Percentiles rank a stretch among this genome's conserved stretches.
Evolutionary conservation across 2,113 vertebrate species (phyloP).

Genomic region (Chamaea fasciata): DNA sequence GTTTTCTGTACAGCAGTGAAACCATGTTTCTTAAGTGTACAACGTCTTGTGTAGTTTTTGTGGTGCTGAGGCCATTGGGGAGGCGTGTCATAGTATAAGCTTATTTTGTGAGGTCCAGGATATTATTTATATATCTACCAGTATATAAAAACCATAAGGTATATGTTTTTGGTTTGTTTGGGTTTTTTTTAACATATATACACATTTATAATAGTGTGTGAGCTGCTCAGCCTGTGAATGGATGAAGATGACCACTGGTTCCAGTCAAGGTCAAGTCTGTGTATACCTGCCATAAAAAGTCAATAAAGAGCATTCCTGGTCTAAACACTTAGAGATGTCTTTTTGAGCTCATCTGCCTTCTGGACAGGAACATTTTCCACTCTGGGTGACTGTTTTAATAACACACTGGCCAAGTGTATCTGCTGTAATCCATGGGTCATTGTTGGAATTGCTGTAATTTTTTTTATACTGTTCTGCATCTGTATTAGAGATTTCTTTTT

Average conservation of each 20-base stretch:
- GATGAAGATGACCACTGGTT: not conserved
- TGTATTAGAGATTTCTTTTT: not conserved
- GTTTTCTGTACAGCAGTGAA: not conserved
- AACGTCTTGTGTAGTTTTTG: not conserved
- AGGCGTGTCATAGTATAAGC: not conserved
- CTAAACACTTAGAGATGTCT: not conserved
- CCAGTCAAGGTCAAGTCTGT: not conserved
- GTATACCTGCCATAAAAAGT: not conserved
- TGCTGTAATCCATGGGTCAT: not conserved
- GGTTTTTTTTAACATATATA: not conserved
- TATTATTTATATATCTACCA: not conserved
- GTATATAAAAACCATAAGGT: not conserved
- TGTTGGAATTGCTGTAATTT: not conserved
- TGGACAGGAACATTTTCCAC: not conserved
- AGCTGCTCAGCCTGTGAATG: not conserved
- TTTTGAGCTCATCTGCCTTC: not conserved
- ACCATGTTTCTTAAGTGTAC: not conserved
- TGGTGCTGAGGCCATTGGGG: not conserved
- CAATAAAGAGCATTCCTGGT: not conserved
- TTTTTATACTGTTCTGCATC: not conserved
- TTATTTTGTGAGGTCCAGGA: not conserved
- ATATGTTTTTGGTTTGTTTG: not conserved
- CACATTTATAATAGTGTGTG: not conserved
- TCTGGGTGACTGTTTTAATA: not conserved
- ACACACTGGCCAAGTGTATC: not conserved